Percentiles rank a stretch among this genome's conserved stretches.
Evolutionary conservation across 2,888 invertebrate genomes (phyloP).

Genomic region (Pseudoips prasinana): DNA sequence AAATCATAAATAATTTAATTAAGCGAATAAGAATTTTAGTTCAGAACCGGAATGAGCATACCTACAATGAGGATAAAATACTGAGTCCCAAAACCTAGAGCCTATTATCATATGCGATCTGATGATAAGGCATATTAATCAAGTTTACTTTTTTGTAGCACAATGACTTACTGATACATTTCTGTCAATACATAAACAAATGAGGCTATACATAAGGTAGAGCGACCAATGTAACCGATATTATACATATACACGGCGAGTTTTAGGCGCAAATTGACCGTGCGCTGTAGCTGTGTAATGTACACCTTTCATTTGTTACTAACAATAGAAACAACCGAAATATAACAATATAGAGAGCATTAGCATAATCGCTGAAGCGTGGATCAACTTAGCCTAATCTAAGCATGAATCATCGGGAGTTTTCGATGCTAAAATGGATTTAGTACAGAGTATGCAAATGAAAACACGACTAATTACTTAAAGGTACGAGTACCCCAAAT

Average conservation of each 20-base stretch:
- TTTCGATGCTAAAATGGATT: constrained; percentile 23
- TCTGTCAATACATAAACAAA: not conserved
- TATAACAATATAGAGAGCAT: constrained; percentile 21
- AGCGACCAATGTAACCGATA: too few relatives aligned
- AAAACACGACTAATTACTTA: constrained; percentile 67
- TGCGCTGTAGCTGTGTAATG: constrained; percentile 6
- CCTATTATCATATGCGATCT: too few relatives aligned
- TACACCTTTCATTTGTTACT: constrained; percentile 32
- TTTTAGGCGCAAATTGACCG: constrained; percentile 17
- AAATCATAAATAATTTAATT: too few relatives aligned
- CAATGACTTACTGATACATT: not conserved
- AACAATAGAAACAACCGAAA: constrained; percentile 31
- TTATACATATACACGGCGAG: not conserved
- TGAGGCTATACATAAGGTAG: constrained; percentile 3
- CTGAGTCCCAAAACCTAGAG: too few relatives aligned
- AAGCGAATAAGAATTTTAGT: too few relatives aligned
- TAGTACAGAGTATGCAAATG: constrained; percentile 39
- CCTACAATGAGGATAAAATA: too few relatives aligned
- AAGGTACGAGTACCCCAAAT: constrained; percentile 73
- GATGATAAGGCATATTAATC: too few relatives aligned
- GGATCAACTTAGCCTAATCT: constrained; percentile 15
- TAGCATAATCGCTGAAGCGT: constrained; percentile 33
- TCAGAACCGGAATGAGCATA: too few relatives aligned
- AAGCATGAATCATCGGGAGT: constrained; percentile 30
- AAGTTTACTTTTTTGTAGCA: not conserved